Base-by-base conservation (phyloP, 2,113 vertebrate genomes). In the Raja brachyura region DNA sequence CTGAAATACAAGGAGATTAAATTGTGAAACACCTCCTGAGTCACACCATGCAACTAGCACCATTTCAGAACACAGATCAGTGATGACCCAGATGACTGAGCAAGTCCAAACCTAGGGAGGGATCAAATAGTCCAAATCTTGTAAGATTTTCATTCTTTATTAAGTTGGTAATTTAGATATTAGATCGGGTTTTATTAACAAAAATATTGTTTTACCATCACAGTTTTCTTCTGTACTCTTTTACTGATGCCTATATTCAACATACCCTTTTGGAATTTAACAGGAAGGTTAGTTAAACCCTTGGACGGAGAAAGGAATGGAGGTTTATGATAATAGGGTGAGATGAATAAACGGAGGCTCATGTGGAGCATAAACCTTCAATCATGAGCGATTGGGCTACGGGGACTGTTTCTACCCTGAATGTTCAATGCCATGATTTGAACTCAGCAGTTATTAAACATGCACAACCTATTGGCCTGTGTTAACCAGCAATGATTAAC, bases 31-130 rank as follows among this genome's bases (percentile, higher is more conserved):
- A 48, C 3, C 39, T 48, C 0, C 39, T 48, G 39, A 48, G 39
- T 68, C 33, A 92, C 20, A 48, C 31, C 31, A 92, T 92, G 88
- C 33, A 92, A 92, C 88, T 73, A 31, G 88, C 20, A 92, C 59
- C n/a, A 88, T 20, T 92, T 70, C 33, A 73, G 33, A 70, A 68
- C 31, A 70, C 20, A 54, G 18, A 66, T 20, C 33, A 5, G 2
- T 8, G 4, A 92, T 48, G 90, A 92, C n/a, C 48, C 88, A 73
- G 88, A 92, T 70, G 33, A 48, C 54, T 92, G 66, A 33, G 8
- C 33, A 92, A 92, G 22, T 73, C 68, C 25, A 33, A 73, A 73
- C 20, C 25, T 25, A 54, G n/a, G 18, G 59, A 83, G 79, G n/a
- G n/a, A 31, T 66, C 18, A 63, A 11, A 16, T 88, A 28, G 31